Percentiles rank a stretch among this genome's conserved stretches.
Evolutionary conservation across 2,113 vertebrate species (phyloP).

Genomic region (Cheilinus undulatus): DNA sequence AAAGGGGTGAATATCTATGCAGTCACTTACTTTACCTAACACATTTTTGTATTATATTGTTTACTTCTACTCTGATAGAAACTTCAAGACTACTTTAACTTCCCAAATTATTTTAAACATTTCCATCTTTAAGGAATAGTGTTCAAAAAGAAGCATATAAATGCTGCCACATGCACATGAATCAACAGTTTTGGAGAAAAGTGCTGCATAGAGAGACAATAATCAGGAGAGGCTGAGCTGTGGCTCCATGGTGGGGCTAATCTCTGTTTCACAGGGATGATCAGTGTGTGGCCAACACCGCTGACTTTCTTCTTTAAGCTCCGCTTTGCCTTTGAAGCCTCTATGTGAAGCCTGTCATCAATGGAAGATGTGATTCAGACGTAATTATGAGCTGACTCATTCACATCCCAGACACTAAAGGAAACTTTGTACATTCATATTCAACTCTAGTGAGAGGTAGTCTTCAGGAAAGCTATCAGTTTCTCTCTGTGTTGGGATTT

Average conservation of each 20-base stretch:
- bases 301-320: constrained; percentile 31
- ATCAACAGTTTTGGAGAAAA: not conserved
- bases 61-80: not conserved
- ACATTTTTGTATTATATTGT: no score
- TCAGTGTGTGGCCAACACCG: constrained; percentile 33
- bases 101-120: no score
- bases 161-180: not conserved
- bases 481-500: constrained; percentile 16
- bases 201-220: not conserved
- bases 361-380: constrained; percentile 48
- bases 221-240: not conserved
- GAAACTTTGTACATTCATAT: constrained; percentile 1
- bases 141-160: not conserved
- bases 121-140: no score
- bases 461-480: constrained; percentile 15
- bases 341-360: constrained; percentile 8
- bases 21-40: no score
- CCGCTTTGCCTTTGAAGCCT: constrained; percentile 21
- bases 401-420: constrained; percentile 29
- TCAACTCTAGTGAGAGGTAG: not conserved
- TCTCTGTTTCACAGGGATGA: constrained; percentile 23
- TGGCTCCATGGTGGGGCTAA: not conserved
- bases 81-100: not conserved
- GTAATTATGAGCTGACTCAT: constrained; percentile 53
- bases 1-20: no score